phyloP scores from a whole-genome alignment of 2,113 vertebrate species.

The Blennius ocellaris region DNA sequence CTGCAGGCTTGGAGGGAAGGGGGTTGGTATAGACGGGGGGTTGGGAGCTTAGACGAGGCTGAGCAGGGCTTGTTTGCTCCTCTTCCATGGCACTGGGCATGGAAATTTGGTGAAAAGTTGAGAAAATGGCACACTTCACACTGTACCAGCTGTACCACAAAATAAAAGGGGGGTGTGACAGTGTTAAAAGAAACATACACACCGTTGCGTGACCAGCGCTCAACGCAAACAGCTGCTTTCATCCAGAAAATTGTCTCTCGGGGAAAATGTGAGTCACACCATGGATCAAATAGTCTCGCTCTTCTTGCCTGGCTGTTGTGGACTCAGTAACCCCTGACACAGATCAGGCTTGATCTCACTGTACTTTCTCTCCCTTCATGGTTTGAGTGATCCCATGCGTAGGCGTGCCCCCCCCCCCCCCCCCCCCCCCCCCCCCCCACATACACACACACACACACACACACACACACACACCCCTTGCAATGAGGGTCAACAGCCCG shows the following conservation, averaged over 20 bases:
- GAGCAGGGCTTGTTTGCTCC: conserved; percentile 54
- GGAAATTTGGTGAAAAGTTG: conserved; percentile 60
- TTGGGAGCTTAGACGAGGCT: conserved; percentile 55
- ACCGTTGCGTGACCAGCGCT: conserved; percentile 46
- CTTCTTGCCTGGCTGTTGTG: conserved; percentile 42
- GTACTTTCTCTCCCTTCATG: conserved; percentile 27
- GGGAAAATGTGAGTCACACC: conserved; percentile 61
- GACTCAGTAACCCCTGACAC: conserved; percentile 48
- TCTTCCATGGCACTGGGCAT: conserved; percentile 46
- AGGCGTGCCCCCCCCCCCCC: conserved; percentile 37
- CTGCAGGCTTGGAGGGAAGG: conserved; percentile 51
- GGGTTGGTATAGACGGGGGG: conserved; percentile 52
- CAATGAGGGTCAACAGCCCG: conserved; percentile 62
- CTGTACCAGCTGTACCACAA: conserved; percentile 52
- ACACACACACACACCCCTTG: no score
- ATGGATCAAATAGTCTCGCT: conserved; percentile 60
- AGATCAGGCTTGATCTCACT: conserved; percentile 53
- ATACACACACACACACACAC: no score
- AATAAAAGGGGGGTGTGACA: background rate
- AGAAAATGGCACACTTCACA: conserved; percentile 59
- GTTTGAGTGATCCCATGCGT: conserved; percentile 50
- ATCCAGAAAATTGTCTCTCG: conserved; percentile 55
- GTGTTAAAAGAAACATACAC: conserved; percentile 53
- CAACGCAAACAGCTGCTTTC: conserved; percentile 49
- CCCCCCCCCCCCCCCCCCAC: conserved; percentile 13